Percentiles rank a stretch among this genome's conserved stretches.
These are phyloP conservation scores for Aptenodytes patagonicus DNA, from an alignment of 2,113 vertebrate species.

Conservation along the genomic window DNA sequence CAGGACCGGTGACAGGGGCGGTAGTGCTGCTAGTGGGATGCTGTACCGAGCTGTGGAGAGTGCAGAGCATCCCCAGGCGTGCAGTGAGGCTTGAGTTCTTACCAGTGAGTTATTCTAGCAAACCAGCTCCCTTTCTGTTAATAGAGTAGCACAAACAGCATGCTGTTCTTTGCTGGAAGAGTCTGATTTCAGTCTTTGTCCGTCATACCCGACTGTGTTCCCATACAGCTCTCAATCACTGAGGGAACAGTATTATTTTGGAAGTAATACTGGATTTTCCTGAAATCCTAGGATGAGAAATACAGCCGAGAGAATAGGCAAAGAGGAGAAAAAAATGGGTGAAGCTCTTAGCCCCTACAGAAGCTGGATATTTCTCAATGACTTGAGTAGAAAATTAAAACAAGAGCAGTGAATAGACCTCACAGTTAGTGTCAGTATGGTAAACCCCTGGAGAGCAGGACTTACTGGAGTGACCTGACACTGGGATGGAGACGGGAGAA, in stretches of 20 bases:
- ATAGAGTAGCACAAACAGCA: neutral
- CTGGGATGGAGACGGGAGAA: neutral
- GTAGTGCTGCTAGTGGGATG: accelerated
- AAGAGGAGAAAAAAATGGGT: neutral
- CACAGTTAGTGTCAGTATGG: neutral
- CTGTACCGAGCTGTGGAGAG: accelerated
- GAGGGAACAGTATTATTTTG: neutral
- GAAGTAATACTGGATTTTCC: neutral
- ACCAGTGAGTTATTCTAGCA: neutral
- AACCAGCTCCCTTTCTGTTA: neutral
- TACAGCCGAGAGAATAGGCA: neutral
- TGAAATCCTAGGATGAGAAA: neutral
- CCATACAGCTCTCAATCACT: neutral
- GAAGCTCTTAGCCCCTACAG: neutral
- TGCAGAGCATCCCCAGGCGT: accelerated
- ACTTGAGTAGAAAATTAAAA: neutral
- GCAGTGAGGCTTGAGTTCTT: neutral
- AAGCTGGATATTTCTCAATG: neutral
- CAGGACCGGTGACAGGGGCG: neutral
- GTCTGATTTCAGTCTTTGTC: neutral
- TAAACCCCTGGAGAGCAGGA: neutral
- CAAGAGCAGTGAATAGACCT: neutral
- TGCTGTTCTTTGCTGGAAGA: neutral
- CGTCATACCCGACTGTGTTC: neutral
- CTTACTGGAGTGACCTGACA: neutral